Percentiles rank a stretch among this genome's conserved stretches.
These are phyloP conservation scores for Agrochola litura DNA, from an alignment of 2,888 invertebrate species.

Conservation along the genomic window DNA sequence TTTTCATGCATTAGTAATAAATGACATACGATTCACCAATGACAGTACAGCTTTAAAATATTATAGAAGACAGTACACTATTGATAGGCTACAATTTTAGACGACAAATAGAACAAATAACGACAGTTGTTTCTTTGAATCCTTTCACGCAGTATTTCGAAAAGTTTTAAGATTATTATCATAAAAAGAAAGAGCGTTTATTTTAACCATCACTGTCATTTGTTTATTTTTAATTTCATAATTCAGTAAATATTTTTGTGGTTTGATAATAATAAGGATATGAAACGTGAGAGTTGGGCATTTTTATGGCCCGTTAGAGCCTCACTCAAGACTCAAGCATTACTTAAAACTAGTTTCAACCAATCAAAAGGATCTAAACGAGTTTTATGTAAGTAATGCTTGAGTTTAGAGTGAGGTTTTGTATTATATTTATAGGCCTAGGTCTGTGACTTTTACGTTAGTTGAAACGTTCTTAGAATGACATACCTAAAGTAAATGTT, in stretches of 20 bases:
- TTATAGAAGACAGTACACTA: background rate
- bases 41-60: background rate
- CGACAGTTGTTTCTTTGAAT: slow-evolving; percentile 66
- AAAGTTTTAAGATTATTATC: background rate
- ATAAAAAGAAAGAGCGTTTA: background rate
- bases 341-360: too few relatives aligned
- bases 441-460: background rate
- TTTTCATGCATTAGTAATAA: slow-evolving; percentile 83
- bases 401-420: too few relatives aligned
- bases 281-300: background rate
- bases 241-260: background rate
- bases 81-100: slow-evolving; percentile 67
- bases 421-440: too few relatives aligned
- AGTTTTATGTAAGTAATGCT: too few relatives aligned
- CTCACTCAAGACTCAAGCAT: too few relatives aligned
- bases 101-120: slow-evolving; percentile 66
- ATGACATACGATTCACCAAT: slow-evolving; percentile 55
- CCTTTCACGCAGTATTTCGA: slow-evolving; percentile 61
- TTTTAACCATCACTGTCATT: too few relatives aligned
- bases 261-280: background rate
- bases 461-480: slow-evolving; percentile 1
- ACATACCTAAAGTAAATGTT: slow-evolving; percentile 4
- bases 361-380: too few relatives aligned
- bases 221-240: too few relatives aligned
- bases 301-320: background rate